Conservation (phyloP, 2,113 vertebrate species). For the Ginglymostoma cirratum region DNA sequence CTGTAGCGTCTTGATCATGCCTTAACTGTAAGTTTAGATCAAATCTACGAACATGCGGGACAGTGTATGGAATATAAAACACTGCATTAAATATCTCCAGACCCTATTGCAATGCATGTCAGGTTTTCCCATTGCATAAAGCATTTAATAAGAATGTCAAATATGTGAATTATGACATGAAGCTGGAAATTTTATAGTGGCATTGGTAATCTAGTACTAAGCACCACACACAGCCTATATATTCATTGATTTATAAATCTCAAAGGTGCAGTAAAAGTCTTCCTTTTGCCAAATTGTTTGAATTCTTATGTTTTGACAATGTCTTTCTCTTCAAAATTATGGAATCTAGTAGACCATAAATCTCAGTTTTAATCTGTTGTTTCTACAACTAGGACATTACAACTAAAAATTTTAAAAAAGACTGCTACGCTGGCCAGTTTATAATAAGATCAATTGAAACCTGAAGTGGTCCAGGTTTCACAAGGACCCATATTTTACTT, state of each 20-base stretch:
- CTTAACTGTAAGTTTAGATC: neutral
- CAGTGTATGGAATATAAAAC: neutral
- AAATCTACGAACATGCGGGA: neutral
- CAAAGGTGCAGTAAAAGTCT: neutral
- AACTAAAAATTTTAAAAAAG: neutral
- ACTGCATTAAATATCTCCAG: neutral
- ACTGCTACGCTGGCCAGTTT: neutral
- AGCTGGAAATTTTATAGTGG: neutral
- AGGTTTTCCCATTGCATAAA: constrained; percentile 2
- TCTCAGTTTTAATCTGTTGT: constrained; percentile 1
- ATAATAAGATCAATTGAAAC: neutral
- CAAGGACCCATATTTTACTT: neutral
- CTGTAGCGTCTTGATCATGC: neutral
- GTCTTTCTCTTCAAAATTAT: neutral
- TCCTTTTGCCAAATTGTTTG: neutral
- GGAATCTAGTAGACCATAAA: neutral
- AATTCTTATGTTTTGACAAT: constrained; percentile 14
- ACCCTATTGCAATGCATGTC: neutral
- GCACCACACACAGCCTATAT: neutral
- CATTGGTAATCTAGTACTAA: neutral
- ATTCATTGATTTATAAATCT: constrained; percentile 6
- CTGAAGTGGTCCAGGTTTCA: neutral
- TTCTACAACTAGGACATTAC: neutral
- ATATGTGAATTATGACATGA: constrained; percentile 16
- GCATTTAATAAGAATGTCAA: neutral